Percentiles rank a stretch among this genome's conserved stretches.
These are phyloP conservation scores for Danio jaintianensis DNA, from an alignment of 2,797 vertebrate genomes.

Conservation along the genomic window DNA sequence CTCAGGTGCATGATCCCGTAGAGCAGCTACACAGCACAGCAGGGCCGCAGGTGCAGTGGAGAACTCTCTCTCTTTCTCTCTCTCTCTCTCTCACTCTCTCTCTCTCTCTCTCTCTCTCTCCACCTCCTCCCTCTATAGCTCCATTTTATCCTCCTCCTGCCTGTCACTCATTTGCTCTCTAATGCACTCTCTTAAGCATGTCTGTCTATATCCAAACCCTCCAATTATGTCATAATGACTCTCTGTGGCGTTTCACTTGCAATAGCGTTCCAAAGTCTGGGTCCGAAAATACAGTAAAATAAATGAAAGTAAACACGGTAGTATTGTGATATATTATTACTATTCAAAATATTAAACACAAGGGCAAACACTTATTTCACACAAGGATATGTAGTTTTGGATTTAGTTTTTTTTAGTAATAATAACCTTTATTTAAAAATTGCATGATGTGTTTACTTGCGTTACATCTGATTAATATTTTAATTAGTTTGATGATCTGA, in stretches of 20 bases:
- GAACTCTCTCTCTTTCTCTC: constrained; percentile 30
- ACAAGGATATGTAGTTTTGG: too few species aligned
- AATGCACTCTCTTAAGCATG: background rate
- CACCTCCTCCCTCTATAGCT: constrained; percentile 16
- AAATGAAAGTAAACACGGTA: too few species aligned
- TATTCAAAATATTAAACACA: too few species aligned
- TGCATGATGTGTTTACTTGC: too few species aligned
- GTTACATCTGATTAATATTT: too few species aligned
- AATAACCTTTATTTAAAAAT: too few species aligned
- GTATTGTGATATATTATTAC: too few species aligned
- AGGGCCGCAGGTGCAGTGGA: constrained; percentile 77
- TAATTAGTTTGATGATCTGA: too few species aligned
- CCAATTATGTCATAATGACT: constrained; percentile 14
- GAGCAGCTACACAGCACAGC: constrained; percentile 67
- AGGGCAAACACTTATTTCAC: too few species aligned
- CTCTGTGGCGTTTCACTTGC: background rate
- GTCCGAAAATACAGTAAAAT: background rate
- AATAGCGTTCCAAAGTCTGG: background rate
- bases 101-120: constrained; percentile 22
- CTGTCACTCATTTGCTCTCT: constrained; percentile 24
- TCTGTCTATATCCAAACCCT: background rate
- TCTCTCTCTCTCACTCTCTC: background rate
- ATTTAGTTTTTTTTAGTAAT: too few species aligned
- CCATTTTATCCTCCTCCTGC: background rate
- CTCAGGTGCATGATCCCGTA: constrained; percentile 79